A percentile compares a stretch with the other conserved stretches of the same genome.
Evolutionary conservation across 2,113 vertebrate genomes (phyloP).

Genomic region (Peucedramus taeniatus): DNA sequence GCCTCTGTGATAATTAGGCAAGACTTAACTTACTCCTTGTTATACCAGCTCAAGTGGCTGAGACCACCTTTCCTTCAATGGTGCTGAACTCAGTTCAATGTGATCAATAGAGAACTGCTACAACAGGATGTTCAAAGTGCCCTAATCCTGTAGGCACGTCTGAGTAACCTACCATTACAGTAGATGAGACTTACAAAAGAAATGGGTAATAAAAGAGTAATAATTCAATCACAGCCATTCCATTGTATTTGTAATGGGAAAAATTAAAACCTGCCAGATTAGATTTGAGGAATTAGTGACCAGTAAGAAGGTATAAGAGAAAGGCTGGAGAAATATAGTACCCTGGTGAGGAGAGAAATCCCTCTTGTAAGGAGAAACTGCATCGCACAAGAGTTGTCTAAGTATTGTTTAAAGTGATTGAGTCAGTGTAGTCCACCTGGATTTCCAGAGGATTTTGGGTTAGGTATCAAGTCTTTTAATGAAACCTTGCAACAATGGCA

Average conservation of each 20-base stretch:
- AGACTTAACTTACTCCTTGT: background rate
- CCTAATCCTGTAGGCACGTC: background rate
- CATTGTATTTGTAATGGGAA: background rate
- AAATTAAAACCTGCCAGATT: background rate
- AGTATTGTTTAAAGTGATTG: background rate
- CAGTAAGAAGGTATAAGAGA: background rate
- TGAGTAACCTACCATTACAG: background rate
- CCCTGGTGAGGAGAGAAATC: background rate
- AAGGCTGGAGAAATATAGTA: background rate
- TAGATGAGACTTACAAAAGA: background rate
- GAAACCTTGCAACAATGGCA: background rate
- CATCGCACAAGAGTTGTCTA: background rate
- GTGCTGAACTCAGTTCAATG: background rate
- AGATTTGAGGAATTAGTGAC: background rate
- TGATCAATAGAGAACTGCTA: background rate
- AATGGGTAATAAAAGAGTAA: background rate
- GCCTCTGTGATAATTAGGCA: background rate
- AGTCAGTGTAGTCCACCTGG: background rate
- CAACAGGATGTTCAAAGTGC: background rate
- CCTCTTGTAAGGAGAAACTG: background rate
- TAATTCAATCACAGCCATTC: background rate
- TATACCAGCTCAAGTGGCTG: background rate
- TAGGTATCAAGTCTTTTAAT: background rate
- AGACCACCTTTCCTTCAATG: background rate
- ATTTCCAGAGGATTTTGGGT: background rate